These are phyloP conservation scores for Xanthia icteritia DNA, from an alignment of 2,888 invertebrate species.

Conservation along the genomic window DNA sequence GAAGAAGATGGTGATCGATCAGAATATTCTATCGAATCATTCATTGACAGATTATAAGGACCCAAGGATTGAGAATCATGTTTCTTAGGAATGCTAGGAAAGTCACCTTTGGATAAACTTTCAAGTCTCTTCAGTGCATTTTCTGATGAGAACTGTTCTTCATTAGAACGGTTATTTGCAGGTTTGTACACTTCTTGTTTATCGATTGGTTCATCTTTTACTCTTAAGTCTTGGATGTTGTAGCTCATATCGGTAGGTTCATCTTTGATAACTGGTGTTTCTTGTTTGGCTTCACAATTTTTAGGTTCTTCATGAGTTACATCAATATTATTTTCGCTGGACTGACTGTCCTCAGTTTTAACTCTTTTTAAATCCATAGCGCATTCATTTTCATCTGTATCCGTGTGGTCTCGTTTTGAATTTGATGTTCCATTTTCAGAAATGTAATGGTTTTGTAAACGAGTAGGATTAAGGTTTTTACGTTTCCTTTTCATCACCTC, in stretches of 20 bases:
- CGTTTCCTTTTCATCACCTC: constrained; percentile 95
- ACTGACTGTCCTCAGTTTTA: constrained; percentile 77
- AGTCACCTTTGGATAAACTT: constrained; percentile 94
- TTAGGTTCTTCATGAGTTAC: constrained; percentile 64
- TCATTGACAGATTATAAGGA: constrained; percentile 83
- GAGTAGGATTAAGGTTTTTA: constrained; percentile 96
- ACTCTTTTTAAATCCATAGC: constrained; percentile 83
- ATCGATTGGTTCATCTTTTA: constrained; percentile 83
- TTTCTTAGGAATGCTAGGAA: constrained; percentile 88
- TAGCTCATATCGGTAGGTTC: constrained; percentile 78
- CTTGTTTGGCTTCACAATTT: constrained; percentile 80
- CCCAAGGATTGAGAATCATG: constrained; percentile 76
- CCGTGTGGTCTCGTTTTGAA: constrained; percentile 72
- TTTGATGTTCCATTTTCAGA: constrained; percentile 71
- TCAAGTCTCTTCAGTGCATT: constrained; percentile 94
- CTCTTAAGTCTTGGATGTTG: constrained; percentile 79
- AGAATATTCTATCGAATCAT: constrained; percentile 83
- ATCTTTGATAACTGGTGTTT: constrained; percentile 75
- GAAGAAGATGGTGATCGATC: constrained; percentile 91
- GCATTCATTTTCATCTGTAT: constrained; percentile 74
- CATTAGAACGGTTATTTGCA: constrained; percentile 62
- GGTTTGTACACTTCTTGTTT: constrained; percentile 81
- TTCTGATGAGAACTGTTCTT: constrained; percentile 87
- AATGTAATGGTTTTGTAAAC: constrained; percentile 90
- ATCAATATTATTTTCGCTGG: constrained; percentile 59